These are phyloP conservation scores for Merluccius polli DNA, from an alignment of 2,797 vertebrate species.

Conservation along the genomic window DNA sequence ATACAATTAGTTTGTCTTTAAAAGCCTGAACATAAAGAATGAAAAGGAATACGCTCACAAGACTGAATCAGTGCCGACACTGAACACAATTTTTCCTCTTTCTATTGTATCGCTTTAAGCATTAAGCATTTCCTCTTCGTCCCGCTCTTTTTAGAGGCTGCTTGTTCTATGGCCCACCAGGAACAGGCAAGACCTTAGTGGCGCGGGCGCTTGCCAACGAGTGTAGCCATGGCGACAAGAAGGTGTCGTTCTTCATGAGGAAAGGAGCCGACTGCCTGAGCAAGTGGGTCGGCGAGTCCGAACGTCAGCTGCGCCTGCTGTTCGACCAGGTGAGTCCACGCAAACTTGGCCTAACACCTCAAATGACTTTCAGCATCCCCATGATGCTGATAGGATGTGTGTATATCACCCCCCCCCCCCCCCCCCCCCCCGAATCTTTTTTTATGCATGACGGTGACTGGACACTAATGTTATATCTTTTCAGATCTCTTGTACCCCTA, in stretches of 20 bases:
- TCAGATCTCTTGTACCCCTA: too few species aligned
- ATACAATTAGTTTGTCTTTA: neutral
- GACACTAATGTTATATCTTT: neutral
- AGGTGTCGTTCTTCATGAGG: slow-evolving; percentile 98
- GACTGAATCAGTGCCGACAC: neutral
- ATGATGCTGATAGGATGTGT: neutral
- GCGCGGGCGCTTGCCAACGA: slow-evolving; percentile 97
- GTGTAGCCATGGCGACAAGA: slow-evolving; percentile 95
- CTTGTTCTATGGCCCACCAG: slow-evolving; percentile 97
- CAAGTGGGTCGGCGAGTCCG: slow-evolving; percentile 99
- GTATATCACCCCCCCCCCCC: neutral
- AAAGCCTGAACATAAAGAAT: neutral
- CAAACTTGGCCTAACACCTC: neutral
- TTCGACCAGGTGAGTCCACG: slow-evolving; percentile 90
- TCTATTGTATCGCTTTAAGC: neutral
- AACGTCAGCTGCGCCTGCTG: slow-evolving; percentile 94
- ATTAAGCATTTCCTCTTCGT: neutral
- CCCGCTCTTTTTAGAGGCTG: slow-evolving; percentile 80
- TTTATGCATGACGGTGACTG: neutral
- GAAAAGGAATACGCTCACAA: too few species aligned
- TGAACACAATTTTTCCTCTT: neutral
- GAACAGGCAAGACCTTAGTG: slow-evolving; percentile 97
- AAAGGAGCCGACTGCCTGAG: slow-evolving; percentile 99
- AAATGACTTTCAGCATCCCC: too few species aligned
- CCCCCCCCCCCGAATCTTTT: neutral